phyloP scores from a whole-genome alignment of 2,113 vertebrate species.

The Bostrychus sinensis region DNA sequence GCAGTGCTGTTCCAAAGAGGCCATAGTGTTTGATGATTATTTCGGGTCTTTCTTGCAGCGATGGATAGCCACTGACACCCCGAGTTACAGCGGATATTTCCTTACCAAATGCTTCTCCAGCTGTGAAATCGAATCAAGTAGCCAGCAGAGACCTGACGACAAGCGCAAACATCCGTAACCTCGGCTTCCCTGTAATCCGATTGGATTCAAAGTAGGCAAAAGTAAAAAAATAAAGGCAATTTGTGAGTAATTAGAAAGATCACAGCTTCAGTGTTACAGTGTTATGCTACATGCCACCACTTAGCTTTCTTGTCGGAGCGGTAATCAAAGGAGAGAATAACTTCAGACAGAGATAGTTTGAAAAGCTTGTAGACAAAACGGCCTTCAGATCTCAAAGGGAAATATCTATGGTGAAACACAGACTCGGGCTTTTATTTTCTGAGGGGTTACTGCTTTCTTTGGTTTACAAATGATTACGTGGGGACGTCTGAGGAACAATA shows the following conservation, averaged over 20 bases:
- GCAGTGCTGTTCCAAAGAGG: slow-evolving; percentile 60
- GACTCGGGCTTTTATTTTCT: slow-evolving; percentile 40
- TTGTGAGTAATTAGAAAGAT: slow-evolving; percentile 61
- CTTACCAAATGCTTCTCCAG: slow-evolving; percentile 55
- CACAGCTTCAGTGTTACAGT: slow-evolving; percentile 30
- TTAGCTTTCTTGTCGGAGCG: slow-evolving; percentile 47
- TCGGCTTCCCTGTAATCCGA: slow-evolving; percentile 13
- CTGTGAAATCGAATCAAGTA: slow-evolving; percentile 57
- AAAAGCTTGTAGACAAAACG: slow-evolving; percentile 39
- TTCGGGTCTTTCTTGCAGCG: slow-evolving; percentile 54
- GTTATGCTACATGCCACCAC: slow-evolving; percentile 31
- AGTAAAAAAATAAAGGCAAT: slow-evolving; percentile 7
- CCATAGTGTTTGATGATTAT: slow-evolving; percentile 68
- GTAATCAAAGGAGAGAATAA: slow-evolving; percentile 45
- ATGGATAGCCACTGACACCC: slow-evolving; percentile 68
- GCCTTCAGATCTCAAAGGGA: slow-evolving; percentile 44
- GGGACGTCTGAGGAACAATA: slow-evolving; percentile 22
- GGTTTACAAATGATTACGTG: slow-evolving; percentile 38
- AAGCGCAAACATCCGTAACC: slow-evolving; percentile 43
- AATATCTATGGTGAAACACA: slow-evolving; percentile 47
- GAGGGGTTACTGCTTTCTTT: slow-evolving; percentile 33
- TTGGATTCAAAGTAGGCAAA: neutral
- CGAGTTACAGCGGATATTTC: slow-evolving; percentile 61
- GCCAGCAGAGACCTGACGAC: slow-evolving; percentile 38
- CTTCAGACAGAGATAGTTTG: slow-evolving; percentile 44